Base-by-base conservation (phyloP, 92 coral and sea anemone genomes). In the Porites evermanni region DNA sequence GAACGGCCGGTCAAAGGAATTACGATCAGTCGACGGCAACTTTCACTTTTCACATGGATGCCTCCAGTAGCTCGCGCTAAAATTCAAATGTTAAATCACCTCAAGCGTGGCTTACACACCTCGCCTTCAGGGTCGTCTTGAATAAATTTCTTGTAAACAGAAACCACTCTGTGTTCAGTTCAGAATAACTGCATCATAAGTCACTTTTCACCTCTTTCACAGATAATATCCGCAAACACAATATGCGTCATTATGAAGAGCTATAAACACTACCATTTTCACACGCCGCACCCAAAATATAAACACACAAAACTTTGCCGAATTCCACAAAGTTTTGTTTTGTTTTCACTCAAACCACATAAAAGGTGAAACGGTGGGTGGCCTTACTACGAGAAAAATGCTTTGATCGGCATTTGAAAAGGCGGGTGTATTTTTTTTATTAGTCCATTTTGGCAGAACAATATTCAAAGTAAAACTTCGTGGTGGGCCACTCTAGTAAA, bases 1-100 rank as follows among this genome's bases (percentile, higher is more conserved):
- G 60, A 50, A 71, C 44, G 26, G 32, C 71, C 72, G 60, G 56
- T 52, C 79, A 23, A 72, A 51, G 12, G 16, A 64, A 21, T 50
- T 67, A 67, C 12, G 2, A 18, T 10, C 78, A 61, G 53, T 73
- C 47, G 64, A 79, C 87, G 79, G 47, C 12, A 71, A 72, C 44
- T 47, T 65, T 51, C 61, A 74, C n/a, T 71, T 72, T 53, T 59
- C 87, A 83, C 80, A 74, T 63, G 87, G 87, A 64, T 3, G 50
- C 8, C 65, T 53, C 53, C 61, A 17, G 11, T 10, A 11, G 64
- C 78, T 83, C 87, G 87, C 87, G 87, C 87, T 83, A 61, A 83
- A 83, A 83, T 83, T 83, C 87, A 83, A 83, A 83, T 64, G 7
- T 16, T 23, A 63, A 56, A 29, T 26, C 53, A 20, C 6, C 52